Evolutionary conservation across 2,888 invertebrate genomes (phyloP).

Genomic region (Papilio protenor): DNA sequence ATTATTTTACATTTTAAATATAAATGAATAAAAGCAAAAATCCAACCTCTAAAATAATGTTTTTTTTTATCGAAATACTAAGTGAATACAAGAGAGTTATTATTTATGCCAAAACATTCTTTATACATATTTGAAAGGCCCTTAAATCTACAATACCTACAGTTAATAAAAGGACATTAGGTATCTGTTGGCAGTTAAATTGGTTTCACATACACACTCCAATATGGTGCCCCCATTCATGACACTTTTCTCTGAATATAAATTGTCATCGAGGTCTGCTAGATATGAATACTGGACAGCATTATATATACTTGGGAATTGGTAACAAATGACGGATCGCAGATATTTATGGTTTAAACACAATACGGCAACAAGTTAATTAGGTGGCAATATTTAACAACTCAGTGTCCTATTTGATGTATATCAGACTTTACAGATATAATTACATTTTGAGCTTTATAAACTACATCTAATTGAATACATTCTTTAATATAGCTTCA

Average conservation of each 20-base stretch:
- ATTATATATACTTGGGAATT: background rate
- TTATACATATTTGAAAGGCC: conserved; percentile 4
- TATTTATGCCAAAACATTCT: background rate
- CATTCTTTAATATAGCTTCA: conserved; percentile 51
- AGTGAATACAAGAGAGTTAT: conserved; percentile 2
- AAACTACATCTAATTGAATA: conserved; percentile 62
- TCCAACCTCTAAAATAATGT: background rate
- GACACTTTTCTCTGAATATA: background rate
- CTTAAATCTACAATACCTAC: conserved; percentile 7
- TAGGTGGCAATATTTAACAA: conserved; percentile 44
- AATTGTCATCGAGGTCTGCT: background rate
- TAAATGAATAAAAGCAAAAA: background rate
- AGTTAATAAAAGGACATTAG: conserved; percentile 25
- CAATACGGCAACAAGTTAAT: background rate
- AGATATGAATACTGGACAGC: background rate
- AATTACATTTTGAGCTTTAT: conserved; percentile 77
- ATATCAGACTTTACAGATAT: conserved; percentile 61
- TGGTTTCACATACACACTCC: conserved; percentile 4
- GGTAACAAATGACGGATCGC: background rate
- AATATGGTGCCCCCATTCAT: background rate
- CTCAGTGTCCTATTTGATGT: conserved; percentile 47
- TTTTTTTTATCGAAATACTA: background rate
- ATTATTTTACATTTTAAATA: background rate
- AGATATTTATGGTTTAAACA: conserved; percentile 33
- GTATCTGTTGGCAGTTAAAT: conserved; percentile 35